A percentile compares a stretch with the other conserved stretches of the same genome.
These are phyloP conservation scores for Furcula furcula DNA, from an alignment of 2,888 invertebrate species.

Conservation along the genomic window DNA sequence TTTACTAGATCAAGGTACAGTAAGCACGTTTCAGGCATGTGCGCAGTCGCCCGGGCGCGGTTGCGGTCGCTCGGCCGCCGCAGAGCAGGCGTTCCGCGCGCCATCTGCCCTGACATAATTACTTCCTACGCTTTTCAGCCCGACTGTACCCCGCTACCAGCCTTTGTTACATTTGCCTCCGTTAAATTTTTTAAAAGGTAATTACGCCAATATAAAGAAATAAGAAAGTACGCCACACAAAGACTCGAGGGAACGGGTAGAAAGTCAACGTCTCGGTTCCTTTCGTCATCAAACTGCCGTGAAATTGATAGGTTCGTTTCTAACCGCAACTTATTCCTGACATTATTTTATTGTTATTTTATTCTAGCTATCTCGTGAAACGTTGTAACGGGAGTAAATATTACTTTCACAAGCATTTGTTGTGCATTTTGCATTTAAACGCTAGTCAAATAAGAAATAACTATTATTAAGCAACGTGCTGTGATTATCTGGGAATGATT, in stretches of 20 bases:
- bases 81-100: slow-evolving; percentile 39
- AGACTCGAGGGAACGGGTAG: slow-evolving; percentile 41
- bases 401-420: slow-evolving; percentile 1
- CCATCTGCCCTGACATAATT: slow-evolving; percentile 73
- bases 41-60: slow-evolving; percentile 26
- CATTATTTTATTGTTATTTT: slow-evolving; percentile 17
- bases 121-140: slow-evolving; percentile 70
- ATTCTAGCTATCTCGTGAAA: slow-evolving; percentile 1
- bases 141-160: slow-evolving; percentile 38
- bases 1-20: slow-evolving; percentile 3
- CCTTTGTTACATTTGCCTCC: slow-evolving; percentile 54
- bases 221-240: slow-evolving; percentile 73
- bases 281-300: slow-evolving; percentile 59
- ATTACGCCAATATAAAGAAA: slow-evolving; percentile 62
- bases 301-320: slow-evolving; percentile 59
- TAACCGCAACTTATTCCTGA: slow-evolving; percentile 56
- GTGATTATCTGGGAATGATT: slow-evolving; percentile 12
- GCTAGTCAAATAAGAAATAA: too few relatives aligned
- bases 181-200: slow-evolving; percentile 63
- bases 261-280: slow-evolving; percentile 54
- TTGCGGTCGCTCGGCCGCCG: slow-evolving; percentile 21
- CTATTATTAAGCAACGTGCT: too few relatives aligned
- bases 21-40: slow-evolving; percentile 18
- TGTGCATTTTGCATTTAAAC: slow-evolving; percentile 1
- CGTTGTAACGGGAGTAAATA: slow-evolving; percentile 1